A percentile compares a stretch with the other conserved stretches of the same genome.
Evolutionary conservation across 1,140 invertebrate species (phyloP).

Genomic region (Halyomorpha halys): DNA sequence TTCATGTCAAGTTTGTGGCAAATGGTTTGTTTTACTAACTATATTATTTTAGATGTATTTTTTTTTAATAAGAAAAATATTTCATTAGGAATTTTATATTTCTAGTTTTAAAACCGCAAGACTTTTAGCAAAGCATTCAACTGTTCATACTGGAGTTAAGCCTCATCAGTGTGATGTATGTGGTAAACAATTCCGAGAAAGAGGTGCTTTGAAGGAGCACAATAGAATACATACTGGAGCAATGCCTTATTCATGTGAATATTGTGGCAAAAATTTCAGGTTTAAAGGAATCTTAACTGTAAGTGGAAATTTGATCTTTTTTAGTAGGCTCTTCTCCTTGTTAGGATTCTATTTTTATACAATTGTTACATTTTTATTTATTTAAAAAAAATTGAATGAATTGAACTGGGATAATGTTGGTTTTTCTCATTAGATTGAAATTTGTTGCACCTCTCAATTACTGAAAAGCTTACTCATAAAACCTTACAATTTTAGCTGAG

Average conservation of each 20-base stretch:
- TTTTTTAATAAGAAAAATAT: neutral
- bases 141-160: conserved; percentile 56
- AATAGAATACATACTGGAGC: conserved; percentile 70
- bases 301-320: neutral
- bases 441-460: too few relatives aligned
- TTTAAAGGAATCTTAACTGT: conserved; percentile 41
- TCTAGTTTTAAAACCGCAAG: conserved; percentile 43
- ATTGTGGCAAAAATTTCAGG: conserved; percentile 57
- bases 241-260: conserved; percentile 65
- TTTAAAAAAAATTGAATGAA: too few relatives aligned
- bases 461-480: too few relatives aligned
- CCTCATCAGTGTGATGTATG: conserved; percentile 65
- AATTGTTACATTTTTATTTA: too few relatives aligned
- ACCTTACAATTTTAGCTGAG: too few relatives aligned
- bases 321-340: too few relatives aligned
- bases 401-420: too few relatives aligned
- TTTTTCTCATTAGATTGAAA: too few relatives aligned
- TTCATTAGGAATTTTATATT: neutral
- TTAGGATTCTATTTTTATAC: too few relatives aligned
- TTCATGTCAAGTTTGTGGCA: conserved; percentile 29
- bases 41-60: neutral
- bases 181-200: conserved; percentile 55
- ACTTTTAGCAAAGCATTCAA: conserved; percentile 45
- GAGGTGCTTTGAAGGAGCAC: conserved; percentile 49
- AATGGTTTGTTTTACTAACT: conserved; percentile 20